Percentiles rank a stretch among this genome's conserved stretches.
These are phyloP conservation scores for Callitettix versicolor DNA, from an alignment of 1,140 invertebrate species.

Conservation along the genomic window DNA sequence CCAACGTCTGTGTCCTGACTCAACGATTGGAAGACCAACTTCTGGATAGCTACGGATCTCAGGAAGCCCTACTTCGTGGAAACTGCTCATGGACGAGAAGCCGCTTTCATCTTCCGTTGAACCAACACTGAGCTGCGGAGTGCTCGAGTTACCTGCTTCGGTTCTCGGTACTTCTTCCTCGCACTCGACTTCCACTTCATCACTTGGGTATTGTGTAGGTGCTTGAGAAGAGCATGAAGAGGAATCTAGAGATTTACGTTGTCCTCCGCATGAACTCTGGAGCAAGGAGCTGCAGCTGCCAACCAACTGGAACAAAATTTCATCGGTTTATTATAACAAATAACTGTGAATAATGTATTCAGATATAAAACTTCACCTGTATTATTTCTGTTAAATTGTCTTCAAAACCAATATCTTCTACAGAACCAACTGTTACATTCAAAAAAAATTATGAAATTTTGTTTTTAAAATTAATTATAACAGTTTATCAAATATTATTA, in stretches of 20 bases:
- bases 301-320: constrained; percentile 15
- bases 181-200: background rate
- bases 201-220: too few species aligned
- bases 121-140: constrained; percentile 39
- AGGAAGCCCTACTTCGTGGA: constrained; percentile 54
- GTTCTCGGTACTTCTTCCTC: constrained; percentile 26
- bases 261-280: constrained; percentile 17
- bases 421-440: too few species aligned
- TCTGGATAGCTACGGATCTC: constrained; percentile 22
- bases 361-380: too few species aligned
- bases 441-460: too few species aligned
- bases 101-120: constrained; percentile 66
- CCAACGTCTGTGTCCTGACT: constrained; percentile 21
- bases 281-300: constrained; percentile 26
- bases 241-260: constrained; percentile 20
- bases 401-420: too few species aligned
- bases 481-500: too few species aligned
- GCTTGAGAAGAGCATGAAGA: constrained; percentile 3
- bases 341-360: too few species aligned
- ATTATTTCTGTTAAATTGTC: too few species aligned
- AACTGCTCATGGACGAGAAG: constrained; percentile 70
- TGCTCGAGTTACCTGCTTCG: constrained; percentile 27
- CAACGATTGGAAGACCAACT: constrained; percentile 24
- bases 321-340: too few species aligned
- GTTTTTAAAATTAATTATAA: too few species aligned